Evolutionary conservation across 2,888 invertebrate genomes (phyloP).

Genomic region (Machimus rusticus): DNA sequence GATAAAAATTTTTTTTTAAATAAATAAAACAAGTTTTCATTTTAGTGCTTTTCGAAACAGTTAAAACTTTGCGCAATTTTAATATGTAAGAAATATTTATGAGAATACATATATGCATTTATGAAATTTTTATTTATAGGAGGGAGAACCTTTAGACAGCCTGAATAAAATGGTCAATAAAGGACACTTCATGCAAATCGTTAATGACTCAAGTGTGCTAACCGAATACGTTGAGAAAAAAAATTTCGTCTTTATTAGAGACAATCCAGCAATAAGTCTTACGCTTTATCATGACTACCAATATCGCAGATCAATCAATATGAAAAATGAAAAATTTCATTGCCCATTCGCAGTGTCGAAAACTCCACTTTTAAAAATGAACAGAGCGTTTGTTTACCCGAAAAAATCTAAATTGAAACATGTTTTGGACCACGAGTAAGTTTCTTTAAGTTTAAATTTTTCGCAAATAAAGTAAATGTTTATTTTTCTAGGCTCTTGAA

Average conservation of each 20-base stretch:
- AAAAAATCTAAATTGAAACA: constrained; percentile 67
- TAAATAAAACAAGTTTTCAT: too few relatives aligned
- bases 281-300: constrained; percentile 76
- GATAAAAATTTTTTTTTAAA: too few relatives aligned
- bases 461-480: background rate
- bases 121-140: constrained; percentile 50
- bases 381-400: constrained; percentile 78
- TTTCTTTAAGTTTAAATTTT: constrained; percentile 42
- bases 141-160: constrained; percentile 58
- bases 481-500: constrained; percentile 68
- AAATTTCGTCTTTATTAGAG: constrained; percentile 72
- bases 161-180: constrained; percentile 57
- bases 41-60: too few relatives aligned
- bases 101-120: background rate
- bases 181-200: constrained; percentile 57
- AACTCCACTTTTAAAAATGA: constrained; percentile 70
- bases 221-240: constrained; percentile 62
- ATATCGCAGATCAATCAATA: constrained; percentile 66
- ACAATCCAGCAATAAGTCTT: constrained; percentile 73
- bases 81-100: background rate
- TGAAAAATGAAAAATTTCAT: constrained; percentile 68
- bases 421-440: constrained; percentile 77
- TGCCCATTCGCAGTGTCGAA: constrained; percentile 82
- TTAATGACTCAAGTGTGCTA: constrained; percentile 62
- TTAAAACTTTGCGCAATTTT: too few relatives aligned